A percentile compares a stretch with the other conserved stretches of the same genome.
phyloP scores from a whole-genome alignment of 2,113 vertebrate genomes.

The Seriola quinqueradiata region DNA sequence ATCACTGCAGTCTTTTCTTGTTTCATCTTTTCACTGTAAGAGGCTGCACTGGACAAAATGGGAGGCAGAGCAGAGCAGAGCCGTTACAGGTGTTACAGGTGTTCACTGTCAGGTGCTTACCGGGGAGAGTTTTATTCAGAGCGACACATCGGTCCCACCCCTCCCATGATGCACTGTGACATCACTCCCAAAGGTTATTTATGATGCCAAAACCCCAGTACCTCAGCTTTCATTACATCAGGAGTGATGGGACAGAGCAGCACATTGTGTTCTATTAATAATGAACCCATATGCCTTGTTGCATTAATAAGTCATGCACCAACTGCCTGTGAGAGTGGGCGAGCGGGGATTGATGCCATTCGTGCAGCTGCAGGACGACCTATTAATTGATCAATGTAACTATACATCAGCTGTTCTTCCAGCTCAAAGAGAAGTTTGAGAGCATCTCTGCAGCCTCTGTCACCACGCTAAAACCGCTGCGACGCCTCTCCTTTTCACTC shows the following conservation, averaged over 20 bases:
- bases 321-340: slow-evolving; percentile 9
- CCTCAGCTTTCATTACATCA: slow-evolving; percentile 26
- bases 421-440: background rate
- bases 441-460: background rate
- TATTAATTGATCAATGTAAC: slow-evolving; percentile 15
- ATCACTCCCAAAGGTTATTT: slow-evolving; percentile 25
- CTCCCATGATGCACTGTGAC: slow-evolving; percentile 11
- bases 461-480: too few relatives aligned
- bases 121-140: background rate
- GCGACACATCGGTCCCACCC: background rate
- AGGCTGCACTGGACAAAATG: background rate
- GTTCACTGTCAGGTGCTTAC: background rate
- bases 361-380: slow-evolving; percentile 5
- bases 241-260: background rate
- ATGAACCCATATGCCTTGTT: slow-evolving; percentile 49
- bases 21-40: background rate
- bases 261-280: slow-evolving; percentile 43
- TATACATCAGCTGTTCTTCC: slow-evolving; percentile 9
- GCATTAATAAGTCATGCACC: slow-evolving; percentile 48
- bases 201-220: slow-evolving; percentile 12
- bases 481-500: too few relatives aligned
- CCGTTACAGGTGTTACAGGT: background rate
- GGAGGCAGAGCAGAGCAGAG: background rate
- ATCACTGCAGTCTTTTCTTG: background rate
- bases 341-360: slow-evolving; percentile 17